Percentiles rank a stretch among this genome's conserved stretches.
Conservation (phyloP, 2,888 invertebrate genomes). For the Stramonita haemastoma region DNA sequence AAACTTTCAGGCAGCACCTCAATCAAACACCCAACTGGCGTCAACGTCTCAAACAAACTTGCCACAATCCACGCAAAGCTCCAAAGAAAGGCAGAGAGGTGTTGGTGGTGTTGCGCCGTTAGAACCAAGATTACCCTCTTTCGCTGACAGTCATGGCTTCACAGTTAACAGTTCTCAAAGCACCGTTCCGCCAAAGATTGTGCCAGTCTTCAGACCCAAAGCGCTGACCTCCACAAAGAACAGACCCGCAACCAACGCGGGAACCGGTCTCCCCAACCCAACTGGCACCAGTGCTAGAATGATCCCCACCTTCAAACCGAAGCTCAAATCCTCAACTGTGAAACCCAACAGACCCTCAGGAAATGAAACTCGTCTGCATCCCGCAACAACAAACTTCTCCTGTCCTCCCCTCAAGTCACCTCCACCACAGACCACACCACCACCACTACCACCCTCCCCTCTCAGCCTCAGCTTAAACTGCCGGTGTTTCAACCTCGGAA, state of each 20-base stretch:
- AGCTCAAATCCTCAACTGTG: slow-evolving; percentile 17
- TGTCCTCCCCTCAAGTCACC: slow-evolving; percentile 21
- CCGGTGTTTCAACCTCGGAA: background rate
- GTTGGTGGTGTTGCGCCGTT: background rate
- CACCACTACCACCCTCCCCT: background rate
- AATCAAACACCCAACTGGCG: background rate
- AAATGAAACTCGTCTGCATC: background rate
- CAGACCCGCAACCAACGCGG: background rate
- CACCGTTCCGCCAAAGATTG: background rate
- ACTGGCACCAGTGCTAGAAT: background rate
- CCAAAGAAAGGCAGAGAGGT: background rate
- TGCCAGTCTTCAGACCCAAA: slow-evolving; percentile 42
- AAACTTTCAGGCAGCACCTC: background rate
- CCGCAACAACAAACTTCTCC: background rate
- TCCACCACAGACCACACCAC: background rate
- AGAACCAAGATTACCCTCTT: background rate
- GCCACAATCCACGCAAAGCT: background rate
- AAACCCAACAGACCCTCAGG: background rate
- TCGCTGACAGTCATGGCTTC: background rate
- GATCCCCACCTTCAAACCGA: slow-evolving; percentile 47
- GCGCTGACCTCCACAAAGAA: background rate
- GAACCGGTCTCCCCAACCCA: background rate
- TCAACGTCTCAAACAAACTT: background rate
- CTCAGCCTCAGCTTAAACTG: background rate
- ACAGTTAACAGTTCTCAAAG: background rate